phyloP scores from a whole-genome alignment of 2,888 invertebrate genomes.

The Conistra vaccinii region DNA sequence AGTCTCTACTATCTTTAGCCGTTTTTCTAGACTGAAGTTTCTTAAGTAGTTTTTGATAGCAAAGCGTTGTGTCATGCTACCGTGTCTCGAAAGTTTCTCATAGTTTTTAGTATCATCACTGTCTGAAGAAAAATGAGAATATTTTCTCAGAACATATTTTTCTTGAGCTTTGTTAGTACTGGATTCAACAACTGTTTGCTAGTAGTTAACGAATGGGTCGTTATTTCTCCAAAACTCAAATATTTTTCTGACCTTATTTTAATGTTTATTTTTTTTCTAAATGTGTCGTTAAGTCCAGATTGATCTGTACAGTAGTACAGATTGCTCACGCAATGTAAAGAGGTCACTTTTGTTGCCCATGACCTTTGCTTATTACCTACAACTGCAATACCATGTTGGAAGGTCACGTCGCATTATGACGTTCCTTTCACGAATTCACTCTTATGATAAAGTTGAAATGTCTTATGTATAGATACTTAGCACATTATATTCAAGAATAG shows the following conservation, averaged over 20 bases:
- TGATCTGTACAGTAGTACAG: background rate
- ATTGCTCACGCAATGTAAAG: background rate
- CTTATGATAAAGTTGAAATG: background rate
- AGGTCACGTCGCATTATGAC: background rate
- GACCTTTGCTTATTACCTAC: background rate
- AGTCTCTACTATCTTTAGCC: background rate
- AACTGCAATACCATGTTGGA: background rate
- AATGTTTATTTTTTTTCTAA: too few relatives aligned
- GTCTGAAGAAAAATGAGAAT: conserved; percentile 1
- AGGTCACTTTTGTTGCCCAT: background rate
- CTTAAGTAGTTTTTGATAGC: conserved; percentile 32
- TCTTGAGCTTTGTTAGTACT: background rate
- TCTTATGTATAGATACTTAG: too few relatives aligned
- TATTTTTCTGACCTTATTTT: background rate
- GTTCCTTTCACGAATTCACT: background rate
- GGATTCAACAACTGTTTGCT: background rate
- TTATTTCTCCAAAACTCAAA: background rate
- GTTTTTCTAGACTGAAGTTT: conserved; percentile 22
- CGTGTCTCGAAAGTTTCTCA: conserved; percentile 15
- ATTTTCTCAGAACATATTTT: background rate
- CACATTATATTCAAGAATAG: too few relatives aligned
- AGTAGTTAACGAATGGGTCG: background rate
- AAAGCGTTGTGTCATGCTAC: conserved; percentile 13
- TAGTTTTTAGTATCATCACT: conserved; percentile 19
- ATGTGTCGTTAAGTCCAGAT: too few relatives aligned